Conservation (phyloP, 92 coral and sea anemone species). For the Paragorgia papillata region DNA sequence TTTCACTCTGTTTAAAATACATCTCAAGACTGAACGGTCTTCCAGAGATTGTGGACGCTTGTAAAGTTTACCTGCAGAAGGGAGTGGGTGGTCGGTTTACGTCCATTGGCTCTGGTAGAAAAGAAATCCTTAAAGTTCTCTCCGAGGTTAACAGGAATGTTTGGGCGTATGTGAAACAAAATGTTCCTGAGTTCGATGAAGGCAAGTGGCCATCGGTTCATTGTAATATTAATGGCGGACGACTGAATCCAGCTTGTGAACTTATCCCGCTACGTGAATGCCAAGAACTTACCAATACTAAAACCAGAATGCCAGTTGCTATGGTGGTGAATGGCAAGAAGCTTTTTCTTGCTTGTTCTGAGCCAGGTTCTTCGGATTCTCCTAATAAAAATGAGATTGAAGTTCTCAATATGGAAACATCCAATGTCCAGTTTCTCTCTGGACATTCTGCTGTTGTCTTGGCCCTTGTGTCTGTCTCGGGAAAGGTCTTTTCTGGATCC, state of each 20-base stretch:
- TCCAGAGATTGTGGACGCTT: conserved; percentile 72
- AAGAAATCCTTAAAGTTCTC: conserved; percentile 68
- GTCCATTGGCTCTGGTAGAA: conserved; percentile 70
- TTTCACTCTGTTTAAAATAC: conserved; percentile 81
- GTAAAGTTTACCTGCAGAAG: conserved; percentile 58
- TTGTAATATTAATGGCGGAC: conserved; percentile 52
- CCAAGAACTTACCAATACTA: conserved; percentile 50
- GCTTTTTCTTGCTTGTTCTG: conserved; percentile 64
- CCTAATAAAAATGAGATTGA: conserved; percentile 64
- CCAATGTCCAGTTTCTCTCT: conserved; percentile 54
- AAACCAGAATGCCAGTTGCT: conserved; percentile 63
- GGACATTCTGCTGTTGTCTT: conserved; percentile 85
- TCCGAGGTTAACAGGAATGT: conserved; percentile 92
- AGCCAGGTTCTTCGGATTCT: conserved; percentile 41
- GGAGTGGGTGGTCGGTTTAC: conserved; percentile 76
- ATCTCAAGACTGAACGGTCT: conserved; percentile 75
- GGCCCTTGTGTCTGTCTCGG: conserved; percentile 50
- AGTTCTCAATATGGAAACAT: conserved; percentile 69
- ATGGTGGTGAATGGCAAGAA: conserved; percentile 69
- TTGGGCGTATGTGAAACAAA: conserved; percentile 68
- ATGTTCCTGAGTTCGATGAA: conserved; percentile 49
- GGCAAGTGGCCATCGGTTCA: conserved; percentile 65
- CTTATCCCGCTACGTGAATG: conserved; percentile 66
- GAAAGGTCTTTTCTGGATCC: conserved; percentile 78
- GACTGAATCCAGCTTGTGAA: conserved; percentile 65